A percentile compares a stretch with the other conserved stretches of the same genome.
These are phyloP conservation scores for Muscicapa adusta DNA, from an alignment of 2,113 vertebrate genomes.

Conservation along the genomic window DNA sequence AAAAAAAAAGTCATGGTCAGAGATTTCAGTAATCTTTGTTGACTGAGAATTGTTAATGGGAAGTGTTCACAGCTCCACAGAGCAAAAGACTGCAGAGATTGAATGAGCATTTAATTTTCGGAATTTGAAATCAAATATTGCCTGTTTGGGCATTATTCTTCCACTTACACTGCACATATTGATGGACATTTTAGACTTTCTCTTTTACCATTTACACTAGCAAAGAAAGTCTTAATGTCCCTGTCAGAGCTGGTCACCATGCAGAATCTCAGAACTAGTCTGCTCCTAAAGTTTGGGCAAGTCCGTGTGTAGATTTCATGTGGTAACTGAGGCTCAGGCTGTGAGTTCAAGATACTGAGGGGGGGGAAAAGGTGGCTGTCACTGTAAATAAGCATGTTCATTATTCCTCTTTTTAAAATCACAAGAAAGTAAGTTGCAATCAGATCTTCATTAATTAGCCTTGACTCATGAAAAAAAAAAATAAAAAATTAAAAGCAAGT, in stretches of 20 bases:
- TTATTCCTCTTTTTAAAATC: background rate
- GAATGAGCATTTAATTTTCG: background rate
- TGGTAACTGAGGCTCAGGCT: background rate
- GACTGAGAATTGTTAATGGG: background rate
- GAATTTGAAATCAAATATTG: background rate
- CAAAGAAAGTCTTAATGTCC: background rate
- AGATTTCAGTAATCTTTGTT: background rate
- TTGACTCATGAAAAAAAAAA: background rate
- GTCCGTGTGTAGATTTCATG: background rate
- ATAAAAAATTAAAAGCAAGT: background rate
- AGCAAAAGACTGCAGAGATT: background rate
- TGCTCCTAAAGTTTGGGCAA: background rate
- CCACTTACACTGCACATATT: background rate
- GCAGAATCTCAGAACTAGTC: background rate
- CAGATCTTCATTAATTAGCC: background rate
- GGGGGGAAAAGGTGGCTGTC: background rate
- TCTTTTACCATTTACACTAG: background rate
- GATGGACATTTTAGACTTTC: background rate
- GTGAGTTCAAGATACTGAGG: background rate
- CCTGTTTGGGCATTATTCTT: background rate
- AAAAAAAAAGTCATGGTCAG: background rate
- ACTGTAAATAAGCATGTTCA: background rate
- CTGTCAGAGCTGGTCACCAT: background rate
- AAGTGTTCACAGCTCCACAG: background rate
- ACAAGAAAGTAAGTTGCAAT: background rate